These are phyloP conservation scores for Bucorvus abyssinicus DNA, from an alignment of 2,797 vertebrate species.

Conservation along the genomic window DNA sequence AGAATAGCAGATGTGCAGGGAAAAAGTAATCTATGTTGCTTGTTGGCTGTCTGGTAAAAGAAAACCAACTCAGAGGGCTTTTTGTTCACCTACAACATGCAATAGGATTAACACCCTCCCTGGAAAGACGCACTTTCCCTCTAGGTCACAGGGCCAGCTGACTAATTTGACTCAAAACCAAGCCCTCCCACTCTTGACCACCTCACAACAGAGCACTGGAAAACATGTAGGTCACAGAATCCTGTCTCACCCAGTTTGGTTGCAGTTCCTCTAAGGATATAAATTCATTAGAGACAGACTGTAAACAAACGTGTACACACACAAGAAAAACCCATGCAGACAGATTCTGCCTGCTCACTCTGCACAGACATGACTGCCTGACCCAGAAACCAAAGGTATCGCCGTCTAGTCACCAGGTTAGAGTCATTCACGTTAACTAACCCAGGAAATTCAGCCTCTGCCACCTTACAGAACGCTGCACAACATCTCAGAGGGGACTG, in stretches of 20 bases:
- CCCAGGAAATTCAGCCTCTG: background rate
- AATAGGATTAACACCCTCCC: background rate
- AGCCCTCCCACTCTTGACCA: constrained; percentile 11
- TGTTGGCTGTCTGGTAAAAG: background rate
- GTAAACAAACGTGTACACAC: constrained; percentile 26
- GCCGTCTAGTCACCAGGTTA: constrained; percentile 19
- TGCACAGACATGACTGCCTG: constrained; percentile 30
- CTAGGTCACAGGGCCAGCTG: background rate
- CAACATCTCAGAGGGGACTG: background rate
- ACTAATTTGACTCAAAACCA: constrained; percentile 3
- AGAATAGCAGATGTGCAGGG: background rate
- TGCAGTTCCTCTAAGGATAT: constrained; percentile 16
- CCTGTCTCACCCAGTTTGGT: constrained; percentile 14
- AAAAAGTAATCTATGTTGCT: background rate
- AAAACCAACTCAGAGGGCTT: background rate
- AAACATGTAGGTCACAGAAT: constrained; percentile 29
- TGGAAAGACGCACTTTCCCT: background rate
- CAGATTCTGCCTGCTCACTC: constrained; percentile 23
- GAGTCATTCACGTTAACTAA: background rate
- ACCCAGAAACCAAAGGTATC: constrained; percentile 52
- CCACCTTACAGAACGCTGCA: background rate
- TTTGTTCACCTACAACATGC: background rate
- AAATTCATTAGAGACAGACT: constrained; percentile 52
- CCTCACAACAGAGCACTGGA: background rate
- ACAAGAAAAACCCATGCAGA: background rate